These are phyloP conservation scores for Sylvietta virens DNA, from an alignment of 2,113 vertebrate genomes.

Conservation along the genomic window DNA sequence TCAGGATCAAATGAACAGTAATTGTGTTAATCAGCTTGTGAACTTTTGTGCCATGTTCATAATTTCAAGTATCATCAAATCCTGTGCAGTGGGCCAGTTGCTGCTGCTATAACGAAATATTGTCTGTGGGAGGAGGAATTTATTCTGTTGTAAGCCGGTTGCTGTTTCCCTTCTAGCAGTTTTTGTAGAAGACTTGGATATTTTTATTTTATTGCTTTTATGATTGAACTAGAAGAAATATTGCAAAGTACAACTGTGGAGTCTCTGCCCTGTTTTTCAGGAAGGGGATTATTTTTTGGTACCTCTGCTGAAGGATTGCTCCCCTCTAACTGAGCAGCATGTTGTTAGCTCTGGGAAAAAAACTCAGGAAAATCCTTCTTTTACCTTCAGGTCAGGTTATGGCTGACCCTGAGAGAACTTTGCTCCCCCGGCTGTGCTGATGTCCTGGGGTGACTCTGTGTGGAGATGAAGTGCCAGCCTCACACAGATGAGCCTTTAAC, in stretches of 20 bases:
- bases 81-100: conserved; percentile 34
- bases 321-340: not conserved
- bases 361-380: not conserved
- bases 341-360: not conserved
- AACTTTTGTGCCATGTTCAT: conserved; percentile 55
- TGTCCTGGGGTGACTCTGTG: not conserved
- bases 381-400: not conserved
- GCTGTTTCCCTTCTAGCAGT: not conserved
- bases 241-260: not conserved
- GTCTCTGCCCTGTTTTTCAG: not conserved
- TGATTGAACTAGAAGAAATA: not conserved
- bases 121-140: not conserved
- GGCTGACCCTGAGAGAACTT: not conserved
- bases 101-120: conserved; percentile 36
- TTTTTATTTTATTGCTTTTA: not conserved
- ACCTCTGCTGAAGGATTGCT: not conserved
- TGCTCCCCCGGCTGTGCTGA: not conserved
- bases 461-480: not conserved
- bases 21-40: conserved; percentile 66
- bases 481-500: not conserved
- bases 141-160: conserved; percentile 6
- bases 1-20: conserved; percentile 69
- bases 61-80: conserved; percentile 58
- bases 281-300: not conserved
- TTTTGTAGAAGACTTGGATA: not conserved